phyloP scores from a whole-genome alignment of 2,888 invertebrate genomes.

The Charanyca ferruginea region DNA sequence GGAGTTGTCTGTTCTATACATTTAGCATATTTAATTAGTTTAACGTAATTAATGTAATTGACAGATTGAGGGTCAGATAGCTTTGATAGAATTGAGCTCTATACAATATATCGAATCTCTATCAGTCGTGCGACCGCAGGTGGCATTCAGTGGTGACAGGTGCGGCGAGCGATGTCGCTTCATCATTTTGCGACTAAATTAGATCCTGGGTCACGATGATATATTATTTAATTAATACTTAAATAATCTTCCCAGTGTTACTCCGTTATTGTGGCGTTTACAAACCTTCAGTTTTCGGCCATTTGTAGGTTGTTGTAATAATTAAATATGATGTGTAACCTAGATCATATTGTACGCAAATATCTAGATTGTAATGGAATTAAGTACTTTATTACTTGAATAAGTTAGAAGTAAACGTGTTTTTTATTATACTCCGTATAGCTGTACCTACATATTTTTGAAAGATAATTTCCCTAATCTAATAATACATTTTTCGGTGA shows the following conservation, averaged over 20 bases:
- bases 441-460: background rate
- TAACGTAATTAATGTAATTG: background rate
- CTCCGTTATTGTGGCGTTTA: constrained; percentile 14
- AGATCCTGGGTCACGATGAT: constrained; percentile 47
- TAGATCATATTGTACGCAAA: background rate
- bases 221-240: constrained; percentile 52
- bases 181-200: constrained; percentile 59
- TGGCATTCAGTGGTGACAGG: constrained; percentile 51
- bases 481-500: background rate
- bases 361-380: background rate
- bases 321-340: constrained; percentile 15
- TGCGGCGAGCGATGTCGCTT: constrained; percentile 44
- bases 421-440: no score
- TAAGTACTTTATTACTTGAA: background rate
- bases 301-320: background rate
- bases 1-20: background rate
- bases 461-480: background rate
- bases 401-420: background rate
- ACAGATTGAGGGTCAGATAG: background rate
- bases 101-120: constrained; percentile 11
- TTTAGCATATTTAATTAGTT: background rate
- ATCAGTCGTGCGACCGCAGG: constrained; percentile 47
- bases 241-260: constrained; percentile 41
- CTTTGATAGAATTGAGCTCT: background rate
- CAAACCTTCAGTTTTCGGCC: constrained; percentile 8